Conservation (phyloP, 2,113 vertebrate species). For the Gila orcuttii region DNA sequence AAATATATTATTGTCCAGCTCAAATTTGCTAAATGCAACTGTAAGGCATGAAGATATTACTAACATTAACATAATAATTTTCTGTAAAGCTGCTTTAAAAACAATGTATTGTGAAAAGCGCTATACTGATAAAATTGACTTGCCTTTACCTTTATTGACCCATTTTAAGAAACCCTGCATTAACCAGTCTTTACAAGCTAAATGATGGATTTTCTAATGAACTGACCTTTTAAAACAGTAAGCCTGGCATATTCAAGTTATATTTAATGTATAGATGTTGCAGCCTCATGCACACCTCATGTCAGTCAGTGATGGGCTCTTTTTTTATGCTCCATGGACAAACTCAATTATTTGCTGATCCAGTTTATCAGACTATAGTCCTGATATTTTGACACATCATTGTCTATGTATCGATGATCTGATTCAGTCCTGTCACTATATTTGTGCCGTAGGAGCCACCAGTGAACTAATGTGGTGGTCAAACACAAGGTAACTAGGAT, state of each 20-base stretch:
- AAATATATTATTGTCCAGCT: not conserved
- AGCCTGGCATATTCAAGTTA: not conserved
- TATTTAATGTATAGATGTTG: not conserved
- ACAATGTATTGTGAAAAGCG: not conserved
- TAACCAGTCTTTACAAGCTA: not conserved
- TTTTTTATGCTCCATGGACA: not conserved
- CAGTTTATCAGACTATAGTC: not conserved
- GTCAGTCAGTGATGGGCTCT: not conserved
- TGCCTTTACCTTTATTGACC: not conserved
- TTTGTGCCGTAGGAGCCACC: not conserved
- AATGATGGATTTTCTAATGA: not conserved
- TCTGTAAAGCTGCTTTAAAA: not conserved
- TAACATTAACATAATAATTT: not conserved
- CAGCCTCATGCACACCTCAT: not conserved
- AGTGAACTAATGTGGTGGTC: not conserved
- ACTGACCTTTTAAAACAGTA: not conserved
- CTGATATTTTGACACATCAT: not conserved
- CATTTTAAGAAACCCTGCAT: not conserved
- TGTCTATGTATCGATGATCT: not conserved
- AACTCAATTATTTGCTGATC: not conserved
- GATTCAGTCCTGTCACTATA: not conserved
- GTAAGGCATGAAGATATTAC: not conserved
- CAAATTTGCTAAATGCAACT: not conserved
- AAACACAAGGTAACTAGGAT: not conserved
- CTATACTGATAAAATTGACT: not conserved